Evolutionary conservation across 2,113 vertebrate genomes (phyloP).

Genomic region (Lycaon pictus): DNA sequence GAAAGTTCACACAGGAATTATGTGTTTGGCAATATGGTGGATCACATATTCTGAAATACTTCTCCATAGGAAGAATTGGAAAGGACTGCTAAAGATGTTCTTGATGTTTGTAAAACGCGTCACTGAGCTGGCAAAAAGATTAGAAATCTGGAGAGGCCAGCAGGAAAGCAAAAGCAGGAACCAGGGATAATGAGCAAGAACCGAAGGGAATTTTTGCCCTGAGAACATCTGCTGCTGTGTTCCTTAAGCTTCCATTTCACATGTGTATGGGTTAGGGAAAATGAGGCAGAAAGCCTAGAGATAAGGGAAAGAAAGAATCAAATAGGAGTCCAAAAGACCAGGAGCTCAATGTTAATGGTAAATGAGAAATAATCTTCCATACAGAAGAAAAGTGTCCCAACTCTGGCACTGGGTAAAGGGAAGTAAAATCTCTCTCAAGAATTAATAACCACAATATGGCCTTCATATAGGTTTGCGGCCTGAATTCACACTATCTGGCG

Average conservation of each 20-base stretch:
- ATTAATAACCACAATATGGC: not conserved
- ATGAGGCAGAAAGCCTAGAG: not conserved
- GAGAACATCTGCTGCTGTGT: not conserved
- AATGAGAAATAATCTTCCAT: slow-evolving; percentile 33
- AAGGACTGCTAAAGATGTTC: not conserved
- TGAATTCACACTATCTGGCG: not conserved
- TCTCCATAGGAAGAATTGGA: not conserved
- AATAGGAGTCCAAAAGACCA: not conserved
- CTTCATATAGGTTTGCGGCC: not conserved
- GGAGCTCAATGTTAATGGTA: not conserved
- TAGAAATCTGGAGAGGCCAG: not conserved
- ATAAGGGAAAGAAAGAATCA: not conserved
- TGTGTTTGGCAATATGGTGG: not conserved
- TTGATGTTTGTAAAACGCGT: slow-evolving; percentile 20
- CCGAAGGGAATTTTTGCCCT: not conserved
- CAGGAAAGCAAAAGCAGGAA: not conserved
- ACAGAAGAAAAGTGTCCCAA: not conserved
- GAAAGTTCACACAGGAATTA: not conserved
- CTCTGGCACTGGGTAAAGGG: not conserved
- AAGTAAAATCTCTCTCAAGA: not conserved
- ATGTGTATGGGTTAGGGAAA: not conserved
- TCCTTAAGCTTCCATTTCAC: not conserved
- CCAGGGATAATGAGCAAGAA: not conserved
- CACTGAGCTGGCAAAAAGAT: not conserved
- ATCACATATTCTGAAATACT: not conserved